Base-by-base conservation (phyloP, 2,888 invertebrate species). In the Rhingia campestris region DNA sequence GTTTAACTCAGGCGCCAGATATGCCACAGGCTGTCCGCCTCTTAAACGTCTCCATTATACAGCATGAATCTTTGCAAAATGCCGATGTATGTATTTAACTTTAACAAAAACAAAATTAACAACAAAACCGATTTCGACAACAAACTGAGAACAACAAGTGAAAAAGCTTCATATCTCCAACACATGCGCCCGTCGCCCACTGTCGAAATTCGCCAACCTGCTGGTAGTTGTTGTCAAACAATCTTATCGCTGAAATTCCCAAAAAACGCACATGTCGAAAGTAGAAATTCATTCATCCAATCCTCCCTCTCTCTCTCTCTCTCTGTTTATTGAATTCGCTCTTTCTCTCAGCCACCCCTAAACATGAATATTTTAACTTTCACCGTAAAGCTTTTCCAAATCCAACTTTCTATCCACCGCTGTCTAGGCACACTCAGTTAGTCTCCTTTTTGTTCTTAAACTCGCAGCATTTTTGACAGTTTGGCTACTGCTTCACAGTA, bases 251-350 rank as follows among this genome's bases (percentile, higher is more conserved):
- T 32, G 32, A 59, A 64, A 67, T 33, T 35, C 30, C n/a, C 30
- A 35, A 43, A 56, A 79, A 79, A 73, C 82, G 82, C 82, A 82
- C 82, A 82, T 82, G 82, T 51, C 51, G 10, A 66, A 59, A 37
- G 30, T 66, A 32, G 12, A 51, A 51, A 9, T 74, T 43, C 14
- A 6, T 43, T 47, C 43, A 47, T 59, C 70, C 70, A 69, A 54
- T 61, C 47, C 51, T 37, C 43, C 12, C 22, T 22, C 22, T 12
- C 30, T 66, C 39, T 66, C 58, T 64, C 35, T 43, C 6, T 35
- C 56, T 43, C 39, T n/a, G 30, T 63, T 49, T 30, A 39, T 32
- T 53, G 75, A 22, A 51, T 32, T 7, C n/a, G 35, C 14, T 9
- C 58, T 51, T 41, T 56, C 59, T 53, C 14, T 33, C 30, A 39